A percentile compares a stretch with the other conserved stretches of the same genome.
phyloP scores from a whole-genome alignment of 92 coral and sea anemone species.

The Epizoanthus illoricatus region DNA sequence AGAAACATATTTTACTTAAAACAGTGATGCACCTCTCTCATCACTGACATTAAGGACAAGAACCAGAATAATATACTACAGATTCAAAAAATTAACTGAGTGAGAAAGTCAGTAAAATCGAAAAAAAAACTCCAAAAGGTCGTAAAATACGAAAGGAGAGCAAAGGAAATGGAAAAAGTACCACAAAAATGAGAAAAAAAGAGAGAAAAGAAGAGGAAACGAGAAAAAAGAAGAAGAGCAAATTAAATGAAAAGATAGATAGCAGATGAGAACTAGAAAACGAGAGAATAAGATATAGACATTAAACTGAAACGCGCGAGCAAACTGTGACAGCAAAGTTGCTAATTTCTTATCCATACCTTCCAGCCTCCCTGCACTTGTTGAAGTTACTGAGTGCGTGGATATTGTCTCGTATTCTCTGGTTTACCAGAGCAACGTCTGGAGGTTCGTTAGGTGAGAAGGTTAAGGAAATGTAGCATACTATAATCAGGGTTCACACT shows the following conservation, averaged over 20 bases:
- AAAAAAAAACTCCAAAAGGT: not conserved
- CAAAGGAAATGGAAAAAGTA: not conserved
- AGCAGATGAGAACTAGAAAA: no score
- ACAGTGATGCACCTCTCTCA: not conserved
- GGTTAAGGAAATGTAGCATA: slow-evolving; percentile 16
- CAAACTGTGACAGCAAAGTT: no score
- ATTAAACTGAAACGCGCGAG: no score
- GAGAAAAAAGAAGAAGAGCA: no score
- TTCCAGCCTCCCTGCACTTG: slow-evolving; percentile 83
- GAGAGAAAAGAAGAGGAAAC: no score
- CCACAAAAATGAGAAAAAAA: not conserved
- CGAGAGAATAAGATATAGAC: no score
- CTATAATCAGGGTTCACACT: not conserved
- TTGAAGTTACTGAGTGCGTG: slow-evolving; percentile 88
- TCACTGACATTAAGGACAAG: no score
- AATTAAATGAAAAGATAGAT: no score
- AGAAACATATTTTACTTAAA: not conserved
- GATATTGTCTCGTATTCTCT: slow-evolving; percentile 92
- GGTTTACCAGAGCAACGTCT: slow-evolving; percentile 83
- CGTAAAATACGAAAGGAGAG: no score
- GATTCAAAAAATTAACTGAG: not conserved
- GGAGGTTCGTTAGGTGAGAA: slow-evolving; percentile 80
- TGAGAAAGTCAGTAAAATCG: not conserved
- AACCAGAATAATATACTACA: not conserved
- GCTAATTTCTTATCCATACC: slow-evolving; percentile 38